These are phyloP conservation scores for Falco naumanni DNA, from an alignment of 2,797 vertebrate genomes.

Conservation along the genomic window DNA sequence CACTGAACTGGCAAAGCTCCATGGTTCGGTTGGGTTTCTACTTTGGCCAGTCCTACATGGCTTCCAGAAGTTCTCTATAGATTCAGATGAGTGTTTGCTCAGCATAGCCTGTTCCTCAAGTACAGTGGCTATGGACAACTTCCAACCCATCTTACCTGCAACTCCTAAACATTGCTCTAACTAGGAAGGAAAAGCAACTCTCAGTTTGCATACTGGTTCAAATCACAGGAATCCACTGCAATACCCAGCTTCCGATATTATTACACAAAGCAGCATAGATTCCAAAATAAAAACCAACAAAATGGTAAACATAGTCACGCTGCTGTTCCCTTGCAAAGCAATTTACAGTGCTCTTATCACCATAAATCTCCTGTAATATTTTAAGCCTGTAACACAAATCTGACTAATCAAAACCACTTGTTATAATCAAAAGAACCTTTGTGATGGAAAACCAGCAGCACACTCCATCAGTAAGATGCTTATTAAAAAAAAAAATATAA, in stretches of 20 bases:
- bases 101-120: neutral
- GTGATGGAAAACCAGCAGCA: neutral
- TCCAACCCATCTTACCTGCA: neutral
- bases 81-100: rapidly evolving
- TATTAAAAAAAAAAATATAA: neutral
- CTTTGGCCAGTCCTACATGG: neutral
- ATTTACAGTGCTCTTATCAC: neutral
- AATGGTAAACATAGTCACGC: neutral
- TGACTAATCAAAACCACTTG: neutral
- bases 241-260: neutral
- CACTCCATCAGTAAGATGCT: neutral
- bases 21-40: rapidly evolving
- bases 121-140: rapidly evolving
- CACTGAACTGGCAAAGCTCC: neutral
- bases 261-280: neutral
- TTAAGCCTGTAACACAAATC: neutral
- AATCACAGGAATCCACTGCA: neutral
- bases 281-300: neutral
- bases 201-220: neutral
- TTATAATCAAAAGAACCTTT: neutral
- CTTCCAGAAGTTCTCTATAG: neutral
- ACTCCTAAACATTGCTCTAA: neutral
- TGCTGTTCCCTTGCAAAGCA: neutral
- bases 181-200: neutral
- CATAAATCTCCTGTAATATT: neutral